Percentiles rank a stretch among this genome's conserved stretches.
These are phyloP conservation scores for Coendou prehensilis DNA, from an alignment of 2,797 vertebrate species.

Conservation along the genomic window DNA sequence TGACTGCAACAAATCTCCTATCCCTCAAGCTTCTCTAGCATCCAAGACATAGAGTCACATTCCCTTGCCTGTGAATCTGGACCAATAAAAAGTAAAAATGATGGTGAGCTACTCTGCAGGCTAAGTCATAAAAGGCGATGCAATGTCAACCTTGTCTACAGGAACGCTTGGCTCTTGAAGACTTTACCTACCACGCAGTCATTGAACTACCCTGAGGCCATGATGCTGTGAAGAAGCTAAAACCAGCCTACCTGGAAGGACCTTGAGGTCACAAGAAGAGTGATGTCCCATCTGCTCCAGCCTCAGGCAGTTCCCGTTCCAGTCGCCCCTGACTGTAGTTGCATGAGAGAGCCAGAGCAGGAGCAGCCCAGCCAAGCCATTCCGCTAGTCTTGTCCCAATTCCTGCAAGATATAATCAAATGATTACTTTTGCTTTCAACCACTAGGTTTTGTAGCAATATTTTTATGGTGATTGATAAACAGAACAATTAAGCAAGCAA, in stretches of 20 bases:
- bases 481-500: background rate
- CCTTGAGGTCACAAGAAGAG: background rate
- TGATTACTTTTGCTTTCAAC: conserved; percentile 21
- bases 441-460: background rate
- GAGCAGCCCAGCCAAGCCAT: background rate
- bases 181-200: background rate
- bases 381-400: conserved; percentile 11
- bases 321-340: background rate
- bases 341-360: background rate
- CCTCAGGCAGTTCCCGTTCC: background rate
- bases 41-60: background rate
- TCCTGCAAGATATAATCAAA: background rate
- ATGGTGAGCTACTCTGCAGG: background rate
- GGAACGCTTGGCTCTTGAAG: background rate
- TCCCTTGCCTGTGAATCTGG: background rate
- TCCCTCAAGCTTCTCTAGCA: background rate
- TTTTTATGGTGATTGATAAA: background rate
- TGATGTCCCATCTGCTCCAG: background rate
- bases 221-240: background rate
- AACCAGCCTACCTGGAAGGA: background rate
- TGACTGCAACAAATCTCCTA: background rate
- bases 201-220: background rate
- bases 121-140: conserved; percentile 2
- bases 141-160: background rate
- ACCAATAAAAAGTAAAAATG: conserved; percentile 29